Base-by-base conservation (phyloP, 2,113 vertebrate species). In the Protobothrops flavoviridis region DNA sequence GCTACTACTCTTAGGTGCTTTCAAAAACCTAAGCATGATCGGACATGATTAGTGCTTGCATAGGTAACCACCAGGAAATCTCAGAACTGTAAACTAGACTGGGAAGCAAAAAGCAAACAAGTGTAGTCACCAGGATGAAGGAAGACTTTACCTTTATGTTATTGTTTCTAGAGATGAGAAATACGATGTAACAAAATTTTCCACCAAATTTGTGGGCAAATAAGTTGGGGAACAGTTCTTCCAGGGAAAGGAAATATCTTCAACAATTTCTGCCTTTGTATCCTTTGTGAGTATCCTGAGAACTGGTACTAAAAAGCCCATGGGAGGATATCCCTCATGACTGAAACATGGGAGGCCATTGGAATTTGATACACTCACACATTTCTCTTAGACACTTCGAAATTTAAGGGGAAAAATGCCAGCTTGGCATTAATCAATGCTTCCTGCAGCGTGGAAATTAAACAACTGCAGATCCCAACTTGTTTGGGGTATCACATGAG, bases 381-480 rank as follows among this genome's bases (percentile, higher is more conserved):
- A 21, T 21, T 43, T 43, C 33, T 81, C 39, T 81, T 81, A 81
- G 17, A 43, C 2, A 43, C 33, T 43, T 81, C 21, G 17, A 81
- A 81, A 81, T 3, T 81, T 20, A 21, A 81, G 26, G n/a, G 69
- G n/a, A 0, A 13, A 5, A 0, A 3, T 81, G 74, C 39, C 33
- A 81, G 33, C 33, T 43, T 43, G 74, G 33, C 33, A 81, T 43
- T 81, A 81, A 81, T 21, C 74, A 81, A 21, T 94, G 7, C 90
- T 45, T 43, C 81, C 85, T 85, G 88, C 95, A 64, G 50, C 91
- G 91, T 95, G 90, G 81, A 55, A 94, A 93, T 95, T 53, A 52
- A 86, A 93, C 15, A 13, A 39, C 69, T 56, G 50, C 56, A 95
- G 96, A 89, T 91, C 33, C 33, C 24, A 9, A 85, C 23, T 43